Percentiles rank a stretch among this genome's conserved stretches.
phyloP scores from a whole-genome alignment of 2,797 vertebrate species.

The Sebastes goodei region DNA sequence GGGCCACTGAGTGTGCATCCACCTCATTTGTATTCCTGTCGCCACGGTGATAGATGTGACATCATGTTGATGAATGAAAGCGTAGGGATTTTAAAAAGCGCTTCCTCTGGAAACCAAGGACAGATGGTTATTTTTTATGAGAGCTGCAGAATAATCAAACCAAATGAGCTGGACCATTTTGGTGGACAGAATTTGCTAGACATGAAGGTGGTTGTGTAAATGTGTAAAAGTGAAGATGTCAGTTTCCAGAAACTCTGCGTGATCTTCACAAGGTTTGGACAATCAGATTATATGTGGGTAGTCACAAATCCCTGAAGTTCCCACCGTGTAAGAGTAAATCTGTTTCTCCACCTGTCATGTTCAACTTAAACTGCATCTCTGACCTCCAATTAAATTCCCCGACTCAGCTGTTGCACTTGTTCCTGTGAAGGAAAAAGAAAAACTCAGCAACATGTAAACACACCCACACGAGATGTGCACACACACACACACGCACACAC shows the following conservation, averaged over 20 bases:
- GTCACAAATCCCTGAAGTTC: conserved; percentile 20
- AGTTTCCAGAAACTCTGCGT: conserved; percentile 15
- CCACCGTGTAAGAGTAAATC: conserved; percentile 12
- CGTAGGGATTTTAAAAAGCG: conserved; percentile 73
- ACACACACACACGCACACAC: not conserved
- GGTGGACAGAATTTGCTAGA: conserved; percentile 53
- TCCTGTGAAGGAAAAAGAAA: conserved; percentile 17
- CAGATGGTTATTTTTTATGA: conserved; percentile 83
- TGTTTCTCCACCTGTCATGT: conserved; percentile 41
- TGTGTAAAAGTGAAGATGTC: conserved; percentile 55
- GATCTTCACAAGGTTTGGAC: not conserved
- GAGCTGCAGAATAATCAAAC: conserved; percentile 78
- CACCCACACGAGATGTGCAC: not conserved
- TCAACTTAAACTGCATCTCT: conserved; percentile 39
- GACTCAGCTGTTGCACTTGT: conserved; percentile 38
- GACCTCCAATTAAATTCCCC: conserved; percentile 50
- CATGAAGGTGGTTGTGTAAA: conserved; percentile 43
- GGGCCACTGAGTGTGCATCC: conserved; percentile 71
- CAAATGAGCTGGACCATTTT: conserved; percentile 71
- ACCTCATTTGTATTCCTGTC: conserved; percentile 79
- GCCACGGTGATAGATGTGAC: conserved; percentile 80
- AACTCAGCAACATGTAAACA: conserved; percentile 31
- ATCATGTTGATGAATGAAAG: conserved; percentile 81
- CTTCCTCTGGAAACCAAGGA: conserved; percentile 79
- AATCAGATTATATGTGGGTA: not conserved